phyloP scores from a whole-genome alignment of 2,888 invertebrate genomes.

The Thecophora atra region DNA sequence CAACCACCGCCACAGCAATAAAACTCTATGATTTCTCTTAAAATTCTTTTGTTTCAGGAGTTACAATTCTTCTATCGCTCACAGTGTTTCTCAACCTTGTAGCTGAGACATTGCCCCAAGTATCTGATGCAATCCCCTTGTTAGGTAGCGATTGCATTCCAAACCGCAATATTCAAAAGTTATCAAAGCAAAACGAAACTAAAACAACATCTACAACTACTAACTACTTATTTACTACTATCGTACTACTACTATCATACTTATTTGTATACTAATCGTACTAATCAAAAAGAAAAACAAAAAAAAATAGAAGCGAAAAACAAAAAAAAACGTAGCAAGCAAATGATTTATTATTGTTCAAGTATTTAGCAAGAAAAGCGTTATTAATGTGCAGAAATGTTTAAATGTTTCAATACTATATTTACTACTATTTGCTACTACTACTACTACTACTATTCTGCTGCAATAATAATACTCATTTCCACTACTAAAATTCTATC shows the following conservation, averaged over 20 bases:
- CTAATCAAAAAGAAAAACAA: constrained; percentile 20
- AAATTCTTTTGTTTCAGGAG: constrained; percentile 81
- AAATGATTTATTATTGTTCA: constrained; percentile 10
- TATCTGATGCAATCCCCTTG: constrained; percentile 99
- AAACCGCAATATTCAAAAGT: constrained; percentile 63
- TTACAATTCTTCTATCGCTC: constrained; percentile 99
- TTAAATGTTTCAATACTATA: constrained; percentile 54
- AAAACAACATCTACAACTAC: constrained; percentile 8
- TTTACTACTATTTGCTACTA: constrained; percentile 23
- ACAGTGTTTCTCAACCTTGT: constrained; percentile 99
- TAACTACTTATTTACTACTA: constrained; percentile 31
- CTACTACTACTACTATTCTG: constrained; percentile 36
- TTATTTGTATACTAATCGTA: constrained; percentile 33
- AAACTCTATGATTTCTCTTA: constrained; percentile 47
- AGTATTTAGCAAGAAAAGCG: neutral
- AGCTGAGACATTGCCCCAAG: constrained; percentile 99
- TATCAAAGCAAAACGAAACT: constrained; percentile 43
- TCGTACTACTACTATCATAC: constrained; percentile 28
- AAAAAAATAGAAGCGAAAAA: constrained; percentile 23
- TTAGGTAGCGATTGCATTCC: constrained; percentile 84
- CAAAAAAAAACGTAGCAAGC: constrained; percentile 11
- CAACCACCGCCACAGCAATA: constrained; percentile 24
- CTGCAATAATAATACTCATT: constrained; percentile 36
- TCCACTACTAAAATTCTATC: constrained; percentile 33
- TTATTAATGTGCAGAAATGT: constrained; percentile 35